Base-by-base conservation (phyloP, 2,888 invertebrate genomes). In the Mallateleia sp. region DNA sequence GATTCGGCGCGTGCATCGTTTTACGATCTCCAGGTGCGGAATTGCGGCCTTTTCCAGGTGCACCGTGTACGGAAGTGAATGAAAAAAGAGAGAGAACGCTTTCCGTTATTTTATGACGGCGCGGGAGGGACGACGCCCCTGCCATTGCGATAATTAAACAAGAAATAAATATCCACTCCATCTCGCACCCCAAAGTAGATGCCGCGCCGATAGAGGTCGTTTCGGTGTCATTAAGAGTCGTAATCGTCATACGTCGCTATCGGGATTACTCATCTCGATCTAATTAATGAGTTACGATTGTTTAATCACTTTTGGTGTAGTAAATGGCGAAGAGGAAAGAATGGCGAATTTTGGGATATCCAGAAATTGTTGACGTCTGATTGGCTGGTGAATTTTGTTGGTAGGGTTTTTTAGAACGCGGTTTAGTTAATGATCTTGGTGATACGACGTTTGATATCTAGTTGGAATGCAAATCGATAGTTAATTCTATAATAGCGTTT, bases 271-370 rank as follows among this genome's bases (percentile, higher is more conserved):
- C 20, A 42, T 56, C 38, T 54, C 56, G 25, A 71, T 56, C 56
- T 38, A 56, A 71, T 71, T 71, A 69, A 69, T 69, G 67, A 52
- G 56, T 54, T 34, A 34, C 42, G 56, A 71, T 71, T 56, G 56
- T 71, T 15, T 56, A 56, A 56, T 32, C 52, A 34, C 34, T 69
- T 34, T 69, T 52, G 38, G 52, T 34, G 6, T 54, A 52, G 54
- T 69, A 69, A 69, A 69, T 69, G 38, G 54, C 47, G 15, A 45
- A 20, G 42, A 24, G 25, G 45, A 2, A 45, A 28, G 45, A 64
- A 47, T 74, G 2, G 50, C 22, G 22, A n/a, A n/a, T n/a, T n/a
- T n/a, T n/a, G n/a, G n/a, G n/a, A n/a, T n/a, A n/a, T n/a, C n/a
- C n/a, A n/a, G n/a, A n/a, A n/a, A n/a, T n/a, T n/a, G n/a, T n/a